Percentiles rank a stretch among this genome's conserved stretches.
These are phyloP conservation scores for Caenorhabditis virilis DNA, from an alignment of 2,888 invertebrate species.

Conservation along the genomic window DNA sequence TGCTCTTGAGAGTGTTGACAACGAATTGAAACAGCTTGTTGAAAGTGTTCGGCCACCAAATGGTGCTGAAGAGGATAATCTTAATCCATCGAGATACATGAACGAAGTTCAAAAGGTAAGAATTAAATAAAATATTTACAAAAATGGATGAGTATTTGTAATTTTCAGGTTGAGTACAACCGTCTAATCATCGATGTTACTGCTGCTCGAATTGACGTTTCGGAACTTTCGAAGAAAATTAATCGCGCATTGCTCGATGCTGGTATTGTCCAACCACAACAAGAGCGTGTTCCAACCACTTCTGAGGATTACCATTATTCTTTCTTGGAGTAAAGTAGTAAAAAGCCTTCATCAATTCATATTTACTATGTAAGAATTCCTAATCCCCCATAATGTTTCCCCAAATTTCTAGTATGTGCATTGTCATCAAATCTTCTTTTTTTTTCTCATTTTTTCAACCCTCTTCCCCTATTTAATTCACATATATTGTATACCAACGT, in stretches of 20 bases:
- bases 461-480: neutral
- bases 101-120: constrained; percentile 53
- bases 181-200: constrained; percentile 56
- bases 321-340: constrained; percentile 52
- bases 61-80: constrained; percentile 32
- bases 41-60: constrained; percentile 39
- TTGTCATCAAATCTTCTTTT: neutral
- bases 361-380: too few species aligned
- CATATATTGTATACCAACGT: neutral
- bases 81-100: constrained; percentile 48
- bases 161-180: constrained; percentile 51
- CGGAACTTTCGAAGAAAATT: constrained; percentile 53
- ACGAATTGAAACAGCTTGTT: constrained; percentile 39
- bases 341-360: too few species aligned
- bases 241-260: constrained; percentile 44
- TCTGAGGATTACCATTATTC: constrained; percentile 52
- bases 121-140: neutral
- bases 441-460: constrained; percentile 4
- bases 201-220: constrained; percentile 53
- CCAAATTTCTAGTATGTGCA: constrained; percentile 4
- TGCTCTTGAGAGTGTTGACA: constrained; percentile 44
- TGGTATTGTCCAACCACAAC: constrained; percentile 27
- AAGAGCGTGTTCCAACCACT: constrained; percentile 15
- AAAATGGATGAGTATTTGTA: neutral
- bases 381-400: too few species aligned